Evolutionary conservation across 2,888 invertebrate genomes (phyloP), one percentile per base, ranked within the genome.

Genomic region (Scaptomyza caliginosa): DNA sequence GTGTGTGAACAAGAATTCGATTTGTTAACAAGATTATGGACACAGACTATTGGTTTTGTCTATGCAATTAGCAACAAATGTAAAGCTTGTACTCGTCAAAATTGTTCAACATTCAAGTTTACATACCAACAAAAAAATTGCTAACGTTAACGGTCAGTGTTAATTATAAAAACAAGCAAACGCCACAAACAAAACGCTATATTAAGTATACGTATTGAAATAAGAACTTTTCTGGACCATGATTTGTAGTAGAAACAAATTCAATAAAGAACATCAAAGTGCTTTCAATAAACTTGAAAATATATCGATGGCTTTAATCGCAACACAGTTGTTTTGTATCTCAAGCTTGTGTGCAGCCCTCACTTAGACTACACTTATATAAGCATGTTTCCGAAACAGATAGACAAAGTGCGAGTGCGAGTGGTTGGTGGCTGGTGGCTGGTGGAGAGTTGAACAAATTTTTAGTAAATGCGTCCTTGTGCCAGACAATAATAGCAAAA

Each of bases 21-120:
- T 91, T 90, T 90, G 91, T 90, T 90, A 90, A 91, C 90, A 90
- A 90, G 90, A 88, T 90, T 88, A 88, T 84, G 85, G 74, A 74
- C 72, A 32, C 56, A 51, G 64, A 46, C 45, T 38, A 10, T 26
- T n/a, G 8, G 19, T 3, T 17, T 7, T 46, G 62, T 26, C 45
- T 54, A 64, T 67, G 74, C 80, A 79, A 83, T 79, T 79, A 77
- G 67, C 59, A 42, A 71, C 81, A 75, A 83, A 72, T 77, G 71
- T n/a, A 56, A 34, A 45, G 55, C 40, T 60, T 59, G 49, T 59
- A 42, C 62, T 71, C 70, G 76, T 59, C 69, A 73, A 83, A 67
- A 43, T 77, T 79, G 86, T 80, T 60, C 76, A 77, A 59, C 74
- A 80, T 8, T 30, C 8, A 38, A 8, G 30, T 0, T 23, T 23